A percentile compares a stretch with the other conserved stretches of the same genome.
Evolutionary conservation across 92 coral and sea anemone genomes (phyloP).

Genomic region (Paramuricea clavata): DNA sequence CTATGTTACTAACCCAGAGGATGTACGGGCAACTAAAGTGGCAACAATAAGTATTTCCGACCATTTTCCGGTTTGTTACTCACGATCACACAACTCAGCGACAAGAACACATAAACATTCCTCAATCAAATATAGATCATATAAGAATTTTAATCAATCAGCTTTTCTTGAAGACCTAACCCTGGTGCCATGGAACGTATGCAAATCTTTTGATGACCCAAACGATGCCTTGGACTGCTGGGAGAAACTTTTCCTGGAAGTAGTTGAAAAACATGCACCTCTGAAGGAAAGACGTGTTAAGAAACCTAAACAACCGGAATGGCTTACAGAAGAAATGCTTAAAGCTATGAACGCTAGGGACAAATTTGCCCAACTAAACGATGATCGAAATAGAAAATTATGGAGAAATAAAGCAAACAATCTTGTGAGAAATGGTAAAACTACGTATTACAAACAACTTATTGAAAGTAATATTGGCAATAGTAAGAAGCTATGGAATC

Average conservation of each 20-base stretch:
- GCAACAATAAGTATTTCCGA: conserved; percentile 11
- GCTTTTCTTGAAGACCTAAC: conserved; percentile 15
- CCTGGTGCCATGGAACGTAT: conserved; percentile 25
- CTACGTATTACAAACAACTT: conserved; percentile 28
- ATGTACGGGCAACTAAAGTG: conserved; percentile 18
- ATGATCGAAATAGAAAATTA: conserved; percentile 28
- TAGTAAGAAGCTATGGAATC: conserved; percentile 34
- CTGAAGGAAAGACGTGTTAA: conserved; percentile 44
- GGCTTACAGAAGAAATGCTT: conserved; percentile 40
- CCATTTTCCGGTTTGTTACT: conserved; percentile 7
- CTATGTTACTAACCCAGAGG: conserved; percentile 14
- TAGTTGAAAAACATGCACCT: conserved; percentile 70
- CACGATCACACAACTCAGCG: conserved; percentile 4
- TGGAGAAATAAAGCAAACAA: conserved; percentile 35
- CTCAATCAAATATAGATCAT: conserved; percentile 11
- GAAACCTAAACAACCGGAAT: conserved; percentile 39
- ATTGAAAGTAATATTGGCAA: conserved; percentile 40
- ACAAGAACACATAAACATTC: not conserved
- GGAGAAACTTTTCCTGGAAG: conserved; percentile 48
- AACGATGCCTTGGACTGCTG: conserved; percentile 28
- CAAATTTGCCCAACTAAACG: conserved; percentile 37
- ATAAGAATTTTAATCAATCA: conserved; percentile 8
- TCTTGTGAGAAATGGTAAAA: conserved; percentile 36
- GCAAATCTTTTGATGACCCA: conserved; percentile 33
- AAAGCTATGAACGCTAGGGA: conserved; percentile 32